Percentiles rank a stretch among this genome's conserved stretches.
phyloP scores from a whole-genome alignment of 2,888 invertebrate genomes.

The Thecocarcelia acutangulata region DNA sequence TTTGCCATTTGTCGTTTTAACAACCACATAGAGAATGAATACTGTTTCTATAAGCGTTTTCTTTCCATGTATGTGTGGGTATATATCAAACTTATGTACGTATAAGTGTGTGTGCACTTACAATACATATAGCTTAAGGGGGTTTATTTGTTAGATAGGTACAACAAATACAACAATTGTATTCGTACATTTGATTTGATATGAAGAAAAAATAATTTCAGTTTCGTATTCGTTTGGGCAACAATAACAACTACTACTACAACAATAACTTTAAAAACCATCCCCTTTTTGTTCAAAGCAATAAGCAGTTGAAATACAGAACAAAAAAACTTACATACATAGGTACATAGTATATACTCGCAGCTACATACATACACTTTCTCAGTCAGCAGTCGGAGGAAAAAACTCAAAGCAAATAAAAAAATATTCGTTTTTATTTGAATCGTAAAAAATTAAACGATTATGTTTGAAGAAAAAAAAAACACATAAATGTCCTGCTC shows the following conservation, averaged over 20 bases:
- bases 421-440: slow-evolving; percentile 58
- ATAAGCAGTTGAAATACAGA: slow-evolving; percentile 62
- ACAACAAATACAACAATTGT: slow-evolving; percentile 44
- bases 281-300: slow-evolving; percentile 61
- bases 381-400: slow-evolving; percentile 5
- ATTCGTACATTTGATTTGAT: slow-evolving; percentile 39
- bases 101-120: neutral
- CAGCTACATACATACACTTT: slow-evolving; percentile 18
- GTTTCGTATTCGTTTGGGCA: slow-evolving; percentile 61
- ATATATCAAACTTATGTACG: too few species aligned
- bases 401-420: slow-evolving; percentile 61
- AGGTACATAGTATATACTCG: neutral
- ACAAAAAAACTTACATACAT: slow-evolving; percentile 19
- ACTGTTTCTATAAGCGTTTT: slow-evolving; percentile 6
- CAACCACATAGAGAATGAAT: slow-evolving; percentile 26
- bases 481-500: slow-evolving; percentile 53
- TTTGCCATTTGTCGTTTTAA: slow-evolving; percentile 54
- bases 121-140: slow-evolving; percentile 53
- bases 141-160: slow-evolving; percentile 52
- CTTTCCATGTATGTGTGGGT: neutral
- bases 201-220: slow-evolving; percentile 14
- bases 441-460: slow-evolving; percentile 45
- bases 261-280: slow-evolving; percentile 55
- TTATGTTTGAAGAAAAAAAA: slow-evolving; percentile 11
- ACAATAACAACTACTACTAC: slow-evolving; percentile 39